Base-by-base conservation (phyloP, 30 jellyfish, hydroid and myxozoan species). In the Catostylus mosaicus region DNA sequence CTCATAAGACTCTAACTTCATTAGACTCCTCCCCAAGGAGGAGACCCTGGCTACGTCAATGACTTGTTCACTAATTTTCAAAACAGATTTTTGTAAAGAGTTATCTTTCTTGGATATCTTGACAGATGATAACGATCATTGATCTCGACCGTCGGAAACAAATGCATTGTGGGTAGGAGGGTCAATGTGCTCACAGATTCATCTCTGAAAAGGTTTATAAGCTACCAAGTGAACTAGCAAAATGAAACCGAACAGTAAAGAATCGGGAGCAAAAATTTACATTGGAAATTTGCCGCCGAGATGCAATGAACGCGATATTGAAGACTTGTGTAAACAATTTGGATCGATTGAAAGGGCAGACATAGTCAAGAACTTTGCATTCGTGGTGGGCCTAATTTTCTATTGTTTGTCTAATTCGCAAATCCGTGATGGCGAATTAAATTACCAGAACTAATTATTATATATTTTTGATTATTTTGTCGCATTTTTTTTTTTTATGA, bases 331-430 rank as follows among this genome's bases (percentile, higher is more conserved):
- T 30, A 81, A 80, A 26, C 84, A 87, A 36, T 76, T 45, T 66
- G 98, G 98, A 60, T 45, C 88, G 24, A 29, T 92, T 12, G 83
- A 54, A 37, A 81, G 98, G 37, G 89, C 89, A 23, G 98, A 92
- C 60, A 88, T 92, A 32, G 98, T 92, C 61, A 92, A 92, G 86
- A 92, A 92, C 89, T 92, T 78, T 76, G 98, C 96, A 24, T 92
- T 92, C 74, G 98, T 95, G 94, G 98, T 92, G 68, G 40, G 80
- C 26, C 37, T 36, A 8, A 24, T n/a, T n/a, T n/a, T n/a, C n/a
- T n/a, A n/a, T n/a, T n/a, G n/a, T n/a, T n/a, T n/a, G n/a, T n/a
- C n/a, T n/a, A n/a, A n/a, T n/a, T n/a, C n/a, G n/a, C n/a, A n/a
- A n/a, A n/a, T n/a, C n/a, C n/a, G n/a, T n/a, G n/a, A n/a, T n/a